Percentiles rank a stretch among this genome's conserved stretches.
Evolutionary conservation across 2,113 vertebrate genomes (phyloP).

Genomic region (Urocolius indicus): DNA sequence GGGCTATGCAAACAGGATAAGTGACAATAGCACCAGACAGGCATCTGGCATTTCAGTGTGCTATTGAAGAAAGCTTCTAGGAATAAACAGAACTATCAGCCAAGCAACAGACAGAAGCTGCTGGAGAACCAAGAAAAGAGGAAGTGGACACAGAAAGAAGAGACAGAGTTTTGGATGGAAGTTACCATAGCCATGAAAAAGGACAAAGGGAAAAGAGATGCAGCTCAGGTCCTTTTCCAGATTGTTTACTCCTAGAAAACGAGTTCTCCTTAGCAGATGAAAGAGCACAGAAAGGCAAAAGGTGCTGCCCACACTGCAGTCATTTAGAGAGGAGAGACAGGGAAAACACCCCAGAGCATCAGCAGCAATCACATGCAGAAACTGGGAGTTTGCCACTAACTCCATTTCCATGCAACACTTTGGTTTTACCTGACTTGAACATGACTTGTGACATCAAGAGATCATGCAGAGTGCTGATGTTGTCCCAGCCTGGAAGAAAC

Average conservation of each 20-base stretch:
- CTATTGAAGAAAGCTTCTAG: neutral
- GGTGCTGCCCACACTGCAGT: neutral
- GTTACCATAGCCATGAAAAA: neutral
- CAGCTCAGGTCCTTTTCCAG: neutral
- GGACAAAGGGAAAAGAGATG: neutral
- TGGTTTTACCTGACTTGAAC: slow-evolving; percentile 91
- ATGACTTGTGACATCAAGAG: slow-evolving; percentile 92
- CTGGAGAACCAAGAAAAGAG: neutral
- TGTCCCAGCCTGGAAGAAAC: slow-evolving; percentile 98
- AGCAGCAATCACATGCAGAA: neutral
- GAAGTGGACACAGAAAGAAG: neutral
- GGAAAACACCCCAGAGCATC: neutral
- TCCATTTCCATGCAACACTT: neutral
- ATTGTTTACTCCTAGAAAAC: neutral
- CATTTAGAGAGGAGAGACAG: neutral
- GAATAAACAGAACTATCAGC: neutral
- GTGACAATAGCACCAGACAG: neutral
- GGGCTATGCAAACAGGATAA: neutral
- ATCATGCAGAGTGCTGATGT: slow-evolving; percentile 94
- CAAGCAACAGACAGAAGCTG: neutral
- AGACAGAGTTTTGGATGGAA: neutral
- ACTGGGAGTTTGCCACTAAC: neutral
- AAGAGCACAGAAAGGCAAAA: neutral
- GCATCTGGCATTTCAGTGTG: neutral
- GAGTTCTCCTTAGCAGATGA: neutral